A percentile compares a stretch with the other conserved stretches of the same genome.
phyloP scores from a whole-genome alignment of 2,888 invertebrate species.

The Drosophila nigricruria region DNA sequence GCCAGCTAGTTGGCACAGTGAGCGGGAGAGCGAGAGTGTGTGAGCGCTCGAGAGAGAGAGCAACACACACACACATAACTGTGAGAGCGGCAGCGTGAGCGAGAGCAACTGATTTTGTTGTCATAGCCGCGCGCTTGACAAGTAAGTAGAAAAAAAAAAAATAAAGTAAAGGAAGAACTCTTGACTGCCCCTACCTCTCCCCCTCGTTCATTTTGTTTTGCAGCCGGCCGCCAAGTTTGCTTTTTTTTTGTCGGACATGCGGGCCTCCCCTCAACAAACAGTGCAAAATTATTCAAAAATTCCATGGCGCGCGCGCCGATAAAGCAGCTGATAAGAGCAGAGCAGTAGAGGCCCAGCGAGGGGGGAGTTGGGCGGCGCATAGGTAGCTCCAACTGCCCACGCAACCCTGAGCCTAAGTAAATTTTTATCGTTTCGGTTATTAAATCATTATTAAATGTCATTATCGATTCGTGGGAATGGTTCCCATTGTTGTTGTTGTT shows the following conservation, averaged over 20 bases:
- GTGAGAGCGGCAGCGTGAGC: slow-evolving; percentile 8
- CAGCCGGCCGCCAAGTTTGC: slow-evolving; percentile 42
- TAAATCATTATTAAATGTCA: slow-evolving; percentile 72
- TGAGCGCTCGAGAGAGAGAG: slow-evolving; percentile 10
- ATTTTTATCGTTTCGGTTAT: slow-evolving; percentile 66
- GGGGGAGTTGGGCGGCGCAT: background rate
- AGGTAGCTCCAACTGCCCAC: slow-evolving; percentile 19
- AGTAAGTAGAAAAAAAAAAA: slow-evolving; percentile 58
- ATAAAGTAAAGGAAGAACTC: slow-evolving; percentile 10
- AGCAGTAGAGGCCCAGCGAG: background rate
- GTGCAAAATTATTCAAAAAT: slow-evolving; percentile 75
- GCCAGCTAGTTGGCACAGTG: slow-evolving; percentile 18
- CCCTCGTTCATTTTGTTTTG: slow-evolving; percentile 54
- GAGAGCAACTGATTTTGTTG: slow-evolving; percentile 68
- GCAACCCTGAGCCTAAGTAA: slow-evolving; percentile 50
- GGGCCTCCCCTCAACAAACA: slow-evolving; percentile 59
- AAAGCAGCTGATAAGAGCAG: slow-evolving; percentile 65
- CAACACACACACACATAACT: background rate
- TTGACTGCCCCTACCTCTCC: slow-evolving; percentile 6
- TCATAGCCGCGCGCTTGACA: slow-evolving; percentile 64
- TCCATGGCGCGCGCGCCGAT: slow-evolving; percentile 62
- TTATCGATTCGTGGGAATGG: slow-evolving; percentile 79
- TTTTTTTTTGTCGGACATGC: slow-evolving; percentile 35
- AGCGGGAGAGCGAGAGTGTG: background rate
- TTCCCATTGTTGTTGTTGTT: background rate